Base-by-base conservation (phyloP, 2,113 vertebrate genomes). In the Megalops atlanticus region DNA sequence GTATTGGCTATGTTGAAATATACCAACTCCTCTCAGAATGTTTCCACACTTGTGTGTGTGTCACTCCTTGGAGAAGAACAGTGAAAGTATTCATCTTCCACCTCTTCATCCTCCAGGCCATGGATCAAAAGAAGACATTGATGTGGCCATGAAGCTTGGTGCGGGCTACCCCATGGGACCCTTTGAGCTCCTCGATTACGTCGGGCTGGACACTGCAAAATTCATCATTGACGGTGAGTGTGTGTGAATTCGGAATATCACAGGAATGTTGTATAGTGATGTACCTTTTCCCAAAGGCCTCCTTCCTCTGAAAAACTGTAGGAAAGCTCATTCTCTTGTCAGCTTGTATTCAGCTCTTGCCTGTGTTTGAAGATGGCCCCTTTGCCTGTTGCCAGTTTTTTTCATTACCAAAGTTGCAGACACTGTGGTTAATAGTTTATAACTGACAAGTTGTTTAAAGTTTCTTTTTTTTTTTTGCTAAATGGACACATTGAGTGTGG, bases 101-200 rank as follows among this genome's bases (percentile, higher is more conserved):
- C 1, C 35, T 38, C 54, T 78, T 7, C 85, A 85, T 80, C 87
- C 27, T 84, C 31, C 78, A 99, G 98, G 97, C 72, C 95, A 99
- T 38, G 97, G 96, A 33, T 97, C 97, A 83, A 99, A 98, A 92
- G 98, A 99, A 82, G 98, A 99, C 92, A 97, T 98, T 38, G 98
- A 99, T 84, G 87, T 91, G 16, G 97, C 96, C 15, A 98, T 99
- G 97, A 99, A 98, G 88, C 88, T 99, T 7, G 98, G 98, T 1
- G 95, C 96, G 15, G 96, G 97, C 21, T 96, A 99, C 91, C 98
- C 98, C 40, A 98, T 99, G 97, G 98, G 98, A 16, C 98, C 98
- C 0, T 96, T 99, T 87, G 98, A 99, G 87, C 95, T 99, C 14
- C 83, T 96, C 12, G 98, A 99, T 88, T 99, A 98, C 0, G 95